Evolutionary conservation across 2,888 invertebrate species (phyloP).

Genomic region (Andrena camellia): DNA sequence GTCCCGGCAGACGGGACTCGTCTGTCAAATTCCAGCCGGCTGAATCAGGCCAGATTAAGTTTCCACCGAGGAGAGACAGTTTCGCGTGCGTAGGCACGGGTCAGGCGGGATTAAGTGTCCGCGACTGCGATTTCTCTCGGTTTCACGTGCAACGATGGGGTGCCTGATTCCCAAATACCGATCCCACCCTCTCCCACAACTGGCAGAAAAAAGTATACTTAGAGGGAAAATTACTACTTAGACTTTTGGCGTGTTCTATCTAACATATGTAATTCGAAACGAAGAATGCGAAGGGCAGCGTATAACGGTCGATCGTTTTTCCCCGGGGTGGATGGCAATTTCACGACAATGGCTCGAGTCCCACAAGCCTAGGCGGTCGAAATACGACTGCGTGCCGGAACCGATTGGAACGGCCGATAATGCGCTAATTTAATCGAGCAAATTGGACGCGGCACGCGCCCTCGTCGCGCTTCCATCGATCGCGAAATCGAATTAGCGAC

Average conservation of each 20-base stretch:
- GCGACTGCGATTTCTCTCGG: slow-evolving; percentile 46
- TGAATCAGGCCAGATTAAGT: slow-evolving; percentile 67
- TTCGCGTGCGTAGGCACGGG: slow-evolving; percentile 65
- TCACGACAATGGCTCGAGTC: neutral
- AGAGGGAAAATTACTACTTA: too few relatives aligned
- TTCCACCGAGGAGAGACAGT: slow-evolving; percentile 58
- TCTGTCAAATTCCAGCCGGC: slow-evolving; percentile 62
- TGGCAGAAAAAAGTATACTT: too few relatives aligned
- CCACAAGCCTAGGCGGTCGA: neutral
- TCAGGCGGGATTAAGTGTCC: slow-evolving; percentile 60
- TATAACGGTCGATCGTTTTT: neutral
- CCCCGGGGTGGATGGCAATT: neutral
- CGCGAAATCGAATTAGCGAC: slow-evolving; percentile 56
- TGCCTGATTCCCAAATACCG: neutral
- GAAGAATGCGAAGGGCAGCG: neutral
- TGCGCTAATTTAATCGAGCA: slow-evolving; percentile 67
- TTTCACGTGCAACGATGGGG: slow-evolving; percentile 4
- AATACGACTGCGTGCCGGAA: slow-evolving; percentile 26
- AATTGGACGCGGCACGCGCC: slow-evolving; percentile 37
- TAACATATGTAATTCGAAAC: too few relatives aligned
- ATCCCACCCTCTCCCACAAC: too few relatives aligned
- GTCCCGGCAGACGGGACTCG: slow-evolving; percentile 46
- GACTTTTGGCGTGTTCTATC: too few relatives aligned
- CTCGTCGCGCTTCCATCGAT: slow-evolving; percentile 14
- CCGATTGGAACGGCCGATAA: slow-evolving; percentile 58